A percentile compares a stretch with the other conserved stretches of the same genome.
These are phyloP conservation scores for Chromoteleia sp. DNA, from an alignment of 2,888 invertebrate species.

Conservation along the genomic window DNA sequence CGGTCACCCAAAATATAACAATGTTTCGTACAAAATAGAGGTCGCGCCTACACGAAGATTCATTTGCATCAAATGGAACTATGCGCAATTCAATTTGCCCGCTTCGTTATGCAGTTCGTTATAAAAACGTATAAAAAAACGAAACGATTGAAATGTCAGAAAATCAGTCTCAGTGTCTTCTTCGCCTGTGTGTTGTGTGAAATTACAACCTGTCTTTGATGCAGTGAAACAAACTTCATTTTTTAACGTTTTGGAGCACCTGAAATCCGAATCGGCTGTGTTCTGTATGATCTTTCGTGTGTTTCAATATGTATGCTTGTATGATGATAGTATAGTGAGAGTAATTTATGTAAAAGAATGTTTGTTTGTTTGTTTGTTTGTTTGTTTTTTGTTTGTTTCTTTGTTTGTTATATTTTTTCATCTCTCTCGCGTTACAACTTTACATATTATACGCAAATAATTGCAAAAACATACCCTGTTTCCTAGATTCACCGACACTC, in stretches of 20 bases:
- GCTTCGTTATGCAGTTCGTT: constrained; percentile 44
- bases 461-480: constrained; percentile 97
- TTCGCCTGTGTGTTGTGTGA: constrained; percentile 18
- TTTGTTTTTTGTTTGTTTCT: constrained; percentile 58
- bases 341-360: constrained; percentile 70
- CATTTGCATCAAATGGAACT: constrained; percentile 46
- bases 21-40: constrained; percentile 49
- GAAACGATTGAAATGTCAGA: constrained; percentile 56
- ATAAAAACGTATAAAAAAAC: constrained; percentile 59
- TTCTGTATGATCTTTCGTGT: constrained; percentile 56
- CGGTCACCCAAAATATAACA: constrained; percentile 47
- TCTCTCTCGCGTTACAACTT: constrained; percentile 74
- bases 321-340: constrained; percentile 70
- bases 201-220: constrained; percentile 53
- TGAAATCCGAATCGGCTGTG: constrained; percentile 44
- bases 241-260: constrained; percentile 9
- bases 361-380: constrained; percentile 52
- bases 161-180: constrained; percentile 63
- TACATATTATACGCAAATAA: constrained; percentile 89
- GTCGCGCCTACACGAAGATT: constrained; percentile 28
- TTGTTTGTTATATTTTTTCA: constrained; percentile 7
- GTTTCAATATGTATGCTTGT: constrained; percentile 66
- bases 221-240: constrained; percentile 25
- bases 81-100: constrained; percentile 45
- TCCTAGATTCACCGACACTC: constrained; percentile 90